These are phyloP conservation scores for Drosophila nigromelanica DNA, from an alignment of 1,140 invertebrate genomes.

Conservation along the genomic window DNA sequence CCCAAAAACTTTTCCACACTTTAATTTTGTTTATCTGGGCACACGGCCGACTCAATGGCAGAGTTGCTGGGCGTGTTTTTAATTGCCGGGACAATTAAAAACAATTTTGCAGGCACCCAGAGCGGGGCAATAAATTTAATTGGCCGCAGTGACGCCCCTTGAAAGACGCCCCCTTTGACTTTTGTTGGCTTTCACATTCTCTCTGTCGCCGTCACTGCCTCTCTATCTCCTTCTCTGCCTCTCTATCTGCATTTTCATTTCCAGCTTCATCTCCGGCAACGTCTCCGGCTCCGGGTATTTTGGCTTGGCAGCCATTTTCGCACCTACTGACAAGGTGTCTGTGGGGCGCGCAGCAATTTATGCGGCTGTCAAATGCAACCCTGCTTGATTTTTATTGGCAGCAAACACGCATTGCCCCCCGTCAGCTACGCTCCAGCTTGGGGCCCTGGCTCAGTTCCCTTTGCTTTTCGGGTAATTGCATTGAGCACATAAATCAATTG, in stretches of 20 bases:
- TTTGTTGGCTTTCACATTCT: constrained; percentile 40
- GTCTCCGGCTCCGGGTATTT: constrained; percentile 12
- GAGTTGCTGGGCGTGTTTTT: constrained; percentile 66
- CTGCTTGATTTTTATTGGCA: constrained; percentile 78
- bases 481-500: constrained; percentile 81
- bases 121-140: constrained; percentile 78
- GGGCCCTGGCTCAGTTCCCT: background rate
- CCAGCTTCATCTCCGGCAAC: constrained; percentile 34
- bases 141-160: constrained; percentile 70
- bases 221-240: background rate
- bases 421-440: background rate
- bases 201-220: background rate
- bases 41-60: constrained; percentile 38
- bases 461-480: constrained; percentile 74
- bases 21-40: constrained; percentile 57
- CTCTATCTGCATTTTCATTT: constrained; percentile 31
- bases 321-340: constrained; percentile 73
- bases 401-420: constrained; percentile 61
- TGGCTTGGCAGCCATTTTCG: constrained; percentile 64
- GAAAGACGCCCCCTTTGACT: constrained; percentile 54
- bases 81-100: constrained; percentile 80
- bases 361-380: constrained; percentile 77
- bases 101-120: constrained; percentile 76
- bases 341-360: constrained; percentile 61
- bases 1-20: constrained; percentile 34